Conservation (phyloP, 2,113 vertebrate genomes). For the Podiceps cristatus region DNA sequence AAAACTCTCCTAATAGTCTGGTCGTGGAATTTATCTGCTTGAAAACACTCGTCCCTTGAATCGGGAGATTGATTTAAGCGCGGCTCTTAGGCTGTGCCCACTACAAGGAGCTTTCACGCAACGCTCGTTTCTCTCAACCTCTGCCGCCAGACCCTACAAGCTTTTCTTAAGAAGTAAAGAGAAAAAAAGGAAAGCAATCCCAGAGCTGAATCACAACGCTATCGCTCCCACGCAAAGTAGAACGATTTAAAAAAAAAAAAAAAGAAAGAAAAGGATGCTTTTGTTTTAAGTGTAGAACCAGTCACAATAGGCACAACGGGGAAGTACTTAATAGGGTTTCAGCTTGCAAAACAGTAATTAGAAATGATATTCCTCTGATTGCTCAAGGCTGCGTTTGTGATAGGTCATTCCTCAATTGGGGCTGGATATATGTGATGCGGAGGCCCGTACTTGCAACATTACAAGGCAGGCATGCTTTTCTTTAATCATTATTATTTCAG, state of each 20-base stretch:
- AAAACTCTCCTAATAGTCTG: not conserved
- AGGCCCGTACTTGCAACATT: slow-evolving; percentile 46
- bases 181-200: not conserved
- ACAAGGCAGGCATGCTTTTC: slow-evolving; percentile 70
- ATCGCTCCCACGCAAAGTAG: not conserved
- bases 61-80: not conserved
- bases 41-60: not conserved
- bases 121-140: not conserved
- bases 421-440: slow-evolving; percentile 36
- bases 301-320: slow-evolving; percentile 50
- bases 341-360: slow-evolving; percentile 66
- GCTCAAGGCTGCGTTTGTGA: slow-evolving; percentile 51
- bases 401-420: slow-evolving; percentile 37
- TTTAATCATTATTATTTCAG: slow-evolving; percentile 74
- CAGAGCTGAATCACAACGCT: not conserved
- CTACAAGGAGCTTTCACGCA: not conserved
- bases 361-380: slow-evolving; percentile 66
- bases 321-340: slow-evolving; percentile 66
- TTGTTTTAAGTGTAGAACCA: slow-evolving; percentile 59
- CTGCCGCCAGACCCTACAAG: not conserved
- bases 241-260: not conserved
- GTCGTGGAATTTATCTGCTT: not conserved
- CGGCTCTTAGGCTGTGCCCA: not conserved
- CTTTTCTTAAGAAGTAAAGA: not conserved
- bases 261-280: not conserved